phyloP scores from a whole-genome alignment of 2,113 vertebrate genomes.

The Oenanthe melanoleuca region DNA sequence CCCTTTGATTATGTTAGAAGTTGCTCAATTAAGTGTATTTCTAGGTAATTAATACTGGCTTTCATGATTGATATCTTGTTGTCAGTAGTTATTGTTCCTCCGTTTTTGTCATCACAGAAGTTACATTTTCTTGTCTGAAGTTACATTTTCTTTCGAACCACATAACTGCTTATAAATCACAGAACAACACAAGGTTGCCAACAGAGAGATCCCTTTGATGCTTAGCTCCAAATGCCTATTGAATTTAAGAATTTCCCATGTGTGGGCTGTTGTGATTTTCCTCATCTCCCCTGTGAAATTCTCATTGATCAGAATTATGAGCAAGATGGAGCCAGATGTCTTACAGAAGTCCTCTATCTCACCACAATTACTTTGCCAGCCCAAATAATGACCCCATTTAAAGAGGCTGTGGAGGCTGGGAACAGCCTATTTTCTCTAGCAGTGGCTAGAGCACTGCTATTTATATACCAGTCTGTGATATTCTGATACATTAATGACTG shows the following conservation, averaged over 20 bases:
- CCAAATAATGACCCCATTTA: neutral
- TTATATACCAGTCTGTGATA: neutral
- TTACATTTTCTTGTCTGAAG: neutral
- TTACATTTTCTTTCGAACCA: neutral
- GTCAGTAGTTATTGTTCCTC: neutral
- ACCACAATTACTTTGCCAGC: neutral
- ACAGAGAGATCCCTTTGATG: neutral
- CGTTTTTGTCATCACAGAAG: neutral
- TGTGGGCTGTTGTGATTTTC: neutral
- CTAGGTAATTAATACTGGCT: neutral
- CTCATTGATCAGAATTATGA: neutral
- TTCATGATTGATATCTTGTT: neutral
- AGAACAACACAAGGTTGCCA: neutral
- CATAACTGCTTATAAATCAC: neutral
- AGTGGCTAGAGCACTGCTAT: neutral
- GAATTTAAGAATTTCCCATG: neutral
- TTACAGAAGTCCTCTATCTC: neutral
- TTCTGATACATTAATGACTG: neutral
- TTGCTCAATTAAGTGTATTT: neutral
- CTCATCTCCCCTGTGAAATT: neutral
- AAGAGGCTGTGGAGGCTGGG: neutral
- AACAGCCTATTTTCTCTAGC: constrained; percentile 9
- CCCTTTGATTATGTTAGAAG: neutral
- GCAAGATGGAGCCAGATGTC: neutral
- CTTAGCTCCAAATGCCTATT: neutral